These are phyloP conservation scores for Dryobota labecula DNA, from an alignment of 2,888 invertebrate species.

Conservation along the genomic window DNA sequence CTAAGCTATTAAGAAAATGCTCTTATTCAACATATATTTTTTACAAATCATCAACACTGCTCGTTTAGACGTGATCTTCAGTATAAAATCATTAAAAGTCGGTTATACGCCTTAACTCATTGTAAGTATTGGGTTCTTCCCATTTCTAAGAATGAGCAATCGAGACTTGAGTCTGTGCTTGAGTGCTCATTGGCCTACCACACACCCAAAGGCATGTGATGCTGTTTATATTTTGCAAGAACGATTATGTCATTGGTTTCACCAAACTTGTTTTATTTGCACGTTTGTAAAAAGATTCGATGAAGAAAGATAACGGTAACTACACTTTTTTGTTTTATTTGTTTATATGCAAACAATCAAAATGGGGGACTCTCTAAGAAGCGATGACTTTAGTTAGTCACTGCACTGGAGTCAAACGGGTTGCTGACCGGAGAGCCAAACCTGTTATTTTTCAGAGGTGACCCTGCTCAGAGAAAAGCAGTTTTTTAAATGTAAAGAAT, in stretches of 20 bases:
- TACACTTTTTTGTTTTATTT: background rate
- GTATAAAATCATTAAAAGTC: too few relatives aligned
- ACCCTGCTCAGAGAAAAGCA: background rate
- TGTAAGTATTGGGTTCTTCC: background rate
- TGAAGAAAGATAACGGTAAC: background rate
- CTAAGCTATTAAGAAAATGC: too few relatives aligned
- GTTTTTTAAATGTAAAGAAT: background rate
- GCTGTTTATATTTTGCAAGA: background rate
- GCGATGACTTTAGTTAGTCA: background rate
- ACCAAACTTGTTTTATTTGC: conserved; percentile 13
- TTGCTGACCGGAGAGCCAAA: background rate
- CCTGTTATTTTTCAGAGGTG: conserved; percentile 1
- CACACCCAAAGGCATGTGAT: conserved; percentile 12
- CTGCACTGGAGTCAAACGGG: background rate
- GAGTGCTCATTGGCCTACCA: background rate
- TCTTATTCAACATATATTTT: too few relatives aligned
- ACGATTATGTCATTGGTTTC: background rate
- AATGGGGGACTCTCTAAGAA: background rate
- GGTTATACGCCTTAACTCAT: too few relatives aligned
- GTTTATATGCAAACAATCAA: background rate
- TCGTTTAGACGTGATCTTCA: too few relatives aligned
- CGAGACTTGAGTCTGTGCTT: background rate
- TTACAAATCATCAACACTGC: too few relatives aligned
- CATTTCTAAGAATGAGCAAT: background rate
- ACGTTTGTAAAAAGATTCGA: background rate